Conservation (phyloP, 2,113 vertebrate genomes). For the Arenaria interpres region DNA sequence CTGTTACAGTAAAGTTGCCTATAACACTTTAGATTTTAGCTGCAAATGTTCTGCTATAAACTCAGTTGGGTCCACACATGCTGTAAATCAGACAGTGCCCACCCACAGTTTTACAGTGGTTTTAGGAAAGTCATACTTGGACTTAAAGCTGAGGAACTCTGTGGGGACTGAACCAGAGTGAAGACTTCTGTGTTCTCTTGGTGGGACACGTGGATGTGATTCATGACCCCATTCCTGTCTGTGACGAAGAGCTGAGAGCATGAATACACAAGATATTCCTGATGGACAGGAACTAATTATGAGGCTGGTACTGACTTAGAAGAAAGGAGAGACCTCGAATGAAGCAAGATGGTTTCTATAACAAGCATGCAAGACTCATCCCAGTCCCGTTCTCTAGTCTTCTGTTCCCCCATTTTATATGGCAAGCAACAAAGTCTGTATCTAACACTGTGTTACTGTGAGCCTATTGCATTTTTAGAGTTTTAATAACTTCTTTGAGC, state of each 20-base stretch:
- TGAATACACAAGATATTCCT: not conserved
- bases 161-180: not conserved
- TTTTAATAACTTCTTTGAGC: not conserved
- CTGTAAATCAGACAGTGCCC: not conserved
- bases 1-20: not conserved
- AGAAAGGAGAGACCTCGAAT: not conserved
- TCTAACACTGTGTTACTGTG: not conserved
- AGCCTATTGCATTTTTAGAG: not conserved
- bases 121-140: not conserved
- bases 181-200: not conserved
- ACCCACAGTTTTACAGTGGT: not conserved
- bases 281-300: not conserved
- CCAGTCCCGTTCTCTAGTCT: not conserved
- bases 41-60: not conserved
- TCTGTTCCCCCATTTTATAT: not conserved
- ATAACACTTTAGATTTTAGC: not conserved
- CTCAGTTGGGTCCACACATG: not conserved
- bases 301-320: not conserved
- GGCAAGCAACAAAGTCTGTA: not conserved
- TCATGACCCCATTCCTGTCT: not conserved
- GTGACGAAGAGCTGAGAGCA: not conserved
- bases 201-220: not conserved
- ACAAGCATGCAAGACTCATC: not conserved
- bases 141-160: not conserved
- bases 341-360: not conserved